Percentiles rank a stretch among this genome's conserved stretches.
Evolutionary conservation across 2,797 vertebrate species (phyloP).

Genomic region (Ptychobarbus kaznakovi): DNA sequence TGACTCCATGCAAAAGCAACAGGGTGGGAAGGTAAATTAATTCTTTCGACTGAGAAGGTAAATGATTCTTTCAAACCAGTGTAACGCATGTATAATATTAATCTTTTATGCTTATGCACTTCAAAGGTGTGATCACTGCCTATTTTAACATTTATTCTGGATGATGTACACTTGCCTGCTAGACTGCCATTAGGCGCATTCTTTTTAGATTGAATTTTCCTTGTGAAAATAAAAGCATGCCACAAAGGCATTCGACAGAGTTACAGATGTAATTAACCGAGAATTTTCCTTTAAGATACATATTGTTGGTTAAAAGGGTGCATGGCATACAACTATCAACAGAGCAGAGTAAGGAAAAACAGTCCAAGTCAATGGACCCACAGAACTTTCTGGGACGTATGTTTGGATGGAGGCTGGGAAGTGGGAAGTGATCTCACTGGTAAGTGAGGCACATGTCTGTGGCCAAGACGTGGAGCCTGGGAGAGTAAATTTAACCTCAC

Average conservation of each 20-base stretch:
- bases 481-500: slow-evolving; percentile 60
- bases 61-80: neutral
- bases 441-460: slow-evolving; percentile 57
- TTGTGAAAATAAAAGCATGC: neutral
- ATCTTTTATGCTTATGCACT: neutral
- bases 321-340: slow-evolving; percentile 20
- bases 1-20: neutral
- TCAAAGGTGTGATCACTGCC: neutral
- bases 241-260: slow-evolving; percentile 1
- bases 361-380: slow-evolving; percentile 29
- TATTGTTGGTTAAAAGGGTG: neutral
- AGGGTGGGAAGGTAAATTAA: neutral
- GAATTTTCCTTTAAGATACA: slow-evolving; percentile 5
- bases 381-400: slow-evolving; percentile 29
- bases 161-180: neutral
- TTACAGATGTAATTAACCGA: neutral
- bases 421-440: slow-evolving; percentile 60
- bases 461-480: slow-evolving; percentile 54
- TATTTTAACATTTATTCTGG: neutral
- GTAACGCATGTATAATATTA: neutral
- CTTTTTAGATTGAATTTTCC: neutral
- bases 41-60: neutral
- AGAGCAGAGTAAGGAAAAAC: neutral
- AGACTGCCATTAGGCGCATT: neutral
- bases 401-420: slow-evolving; percentile 46